Percentiles rank a stretch among this genome's conserved stretches.
Evolutionary conservation across 2,113 vertebrate species (phyloP).

Genomic region (Andinoacara biseriatus): DNA sequence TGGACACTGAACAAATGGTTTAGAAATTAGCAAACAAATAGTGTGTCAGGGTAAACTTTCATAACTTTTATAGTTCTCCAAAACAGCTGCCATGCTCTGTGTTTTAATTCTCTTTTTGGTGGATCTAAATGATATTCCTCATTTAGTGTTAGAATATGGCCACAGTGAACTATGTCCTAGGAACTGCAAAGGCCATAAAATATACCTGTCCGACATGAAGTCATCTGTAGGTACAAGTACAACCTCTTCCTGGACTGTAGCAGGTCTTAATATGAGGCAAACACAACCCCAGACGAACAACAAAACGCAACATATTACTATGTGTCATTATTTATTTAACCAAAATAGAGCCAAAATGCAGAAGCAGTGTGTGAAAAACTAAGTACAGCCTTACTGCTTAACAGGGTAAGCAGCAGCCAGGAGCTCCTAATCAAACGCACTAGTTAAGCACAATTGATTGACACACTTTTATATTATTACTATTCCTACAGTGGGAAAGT

Average conservation of each 20-base stretch:
- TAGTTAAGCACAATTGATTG: too few relatives aligned
- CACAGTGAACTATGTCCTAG: not conserved
- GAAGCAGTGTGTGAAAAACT: not conserved
- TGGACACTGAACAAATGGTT: not conserved
- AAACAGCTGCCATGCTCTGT: not conserved
- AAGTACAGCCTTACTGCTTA: not conserved
- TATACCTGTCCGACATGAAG: not conserved
- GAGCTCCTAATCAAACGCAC: not conserved
- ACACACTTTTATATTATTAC: too few relatives aligned
- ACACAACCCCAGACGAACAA: not conserved
- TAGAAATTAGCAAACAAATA: not conserved
- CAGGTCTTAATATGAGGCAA: not conserved
- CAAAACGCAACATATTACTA: too few relatives aligned
- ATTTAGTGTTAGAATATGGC: not conserved
- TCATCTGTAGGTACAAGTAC: not conserved
- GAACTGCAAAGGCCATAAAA: not conserved
- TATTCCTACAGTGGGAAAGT: not conserved
- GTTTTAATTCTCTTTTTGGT: not conserved
- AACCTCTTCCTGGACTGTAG: not conserved
- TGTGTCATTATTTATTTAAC: too few relatives aligned
- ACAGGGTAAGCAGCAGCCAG: not conserved
- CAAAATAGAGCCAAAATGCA: too few relatives aligned
- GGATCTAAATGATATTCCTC: not conserved
- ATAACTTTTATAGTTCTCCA: not conserved
- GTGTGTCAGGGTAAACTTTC: too few relatives aligned